phyloP scores from a whole-genome alignment of 2,888 invertebrate genomes.

The Hemithea aestivaria region DNA sequence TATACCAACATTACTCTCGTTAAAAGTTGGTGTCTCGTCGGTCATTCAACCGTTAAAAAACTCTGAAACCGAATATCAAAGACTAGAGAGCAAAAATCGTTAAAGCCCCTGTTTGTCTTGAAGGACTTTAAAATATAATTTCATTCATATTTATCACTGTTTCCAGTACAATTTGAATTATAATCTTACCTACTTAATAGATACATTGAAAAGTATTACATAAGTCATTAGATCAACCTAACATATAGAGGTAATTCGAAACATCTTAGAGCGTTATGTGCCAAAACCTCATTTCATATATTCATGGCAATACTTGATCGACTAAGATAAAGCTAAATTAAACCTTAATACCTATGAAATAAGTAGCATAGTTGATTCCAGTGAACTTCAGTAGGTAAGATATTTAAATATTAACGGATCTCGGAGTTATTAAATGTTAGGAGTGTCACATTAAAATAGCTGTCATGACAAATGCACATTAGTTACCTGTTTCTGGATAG shows the following conservation, averaged over 20 bases:
- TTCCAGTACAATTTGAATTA: too few relatives aligned
- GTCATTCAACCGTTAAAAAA: too few relatives aligned
- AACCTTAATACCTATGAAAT: slow-evolving; percentile 22
- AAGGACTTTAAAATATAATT: too few relatives aligned
- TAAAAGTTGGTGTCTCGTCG: too few relatives aligned
- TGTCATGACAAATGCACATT: slow-evolving; percentile 53
- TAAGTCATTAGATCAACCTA: too few relatives aligned
- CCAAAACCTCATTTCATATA: slow-evolving; percentile 52
- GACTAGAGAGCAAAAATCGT: too few relatives aligned
- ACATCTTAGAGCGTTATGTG: slow-evolving; percentile 38
- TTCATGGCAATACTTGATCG: slow-evolving; percentile 39
- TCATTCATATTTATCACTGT: too few relatives aligned
- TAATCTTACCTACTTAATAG: too few relatives aligned
- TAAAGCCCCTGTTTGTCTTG: too few relatives aligned
- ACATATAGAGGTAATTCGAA: slow-evolving; percentile 10
- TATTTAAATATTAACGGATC: slow-evolving; percentile 44
- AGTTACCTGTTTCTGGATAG: slow-evolving; percentile 22
- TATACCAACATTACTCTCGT: too few relatives aligned
- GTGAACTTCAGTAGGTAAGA: slow-evolving; percentile 29
- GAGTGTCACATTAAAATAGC: slow-evolving; percentile 49
- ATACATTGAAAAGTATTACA: too few relatives aligned
- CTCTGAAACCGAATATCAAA: too few relatives aligned
- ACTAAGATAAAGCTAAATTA: slow-evolving; percentile 23
- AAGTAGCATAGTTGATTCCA: slow-evolving; percentile 31
- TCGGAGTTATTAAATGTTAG: slow-evolving; percentile 50